Base-by-base conservation (phyloP, 1,140 invertebrate species). In the Leguminivora glycinivorella region DNA sequence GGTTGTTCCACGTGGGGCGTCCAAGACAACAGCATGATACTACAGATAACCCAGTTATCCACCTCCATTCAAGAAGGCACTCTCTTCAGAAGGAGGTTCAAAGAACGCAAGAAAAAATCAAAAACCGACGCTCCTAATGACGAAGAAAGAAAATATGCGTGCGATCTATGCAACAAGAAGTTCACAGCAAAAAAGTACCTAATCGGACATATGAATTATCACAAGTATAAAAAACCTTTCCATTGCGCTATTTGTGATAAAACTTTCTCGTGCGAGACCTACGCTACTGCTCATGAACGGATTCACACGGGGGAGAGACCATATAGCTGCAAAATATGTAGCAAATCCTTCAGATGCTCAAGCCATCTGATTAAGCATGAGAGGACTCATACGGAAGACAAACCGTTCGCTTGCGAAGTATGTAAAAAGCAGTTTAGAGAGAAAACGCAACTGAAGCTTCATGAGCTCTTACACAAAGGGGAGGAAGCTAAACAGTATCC, bases 281-380 rank as follows among this genome's bases (percentile, higher is more conserved):
- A 29, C 17, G 25, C 26, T 1, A 5, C 25, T 7, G 26, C 25
- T 5, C 58, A 63, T 7, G 25, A 29, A 7, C 14, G 25, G 6
- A 29, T 63, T 5, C 58, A 63, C 58, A 63, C 58, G 2, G 58
- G 58, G 1, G 26, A 63, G 58, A 63, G 34, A 22, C 58, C 58
- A 29, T 63, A 29, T 14, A 29, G 4, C 5, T 63, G 58, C 25
- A n/a, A 63, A 7, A 2, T 31, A 1, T 63, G 58, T n/a, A 29
- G 34, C 2, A 29, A 63, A 31, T n/a, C 14, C 0, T 63, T 29
- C 17, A 63, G 58, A n/a, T 22, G 19, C n/a, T 52, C 47, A 1
- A 52, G 47, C 7, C 47, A 52, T 52, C 19, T 52, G 6, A 52
- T 52, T 1, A 52, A 52, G 7, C 47, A 52, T 52, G 47, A 52